Evolutionary conservation across 2,888 invertebrate genomes (phyloP).

Genomic region (Opisthograptis luteolata): DNA sequence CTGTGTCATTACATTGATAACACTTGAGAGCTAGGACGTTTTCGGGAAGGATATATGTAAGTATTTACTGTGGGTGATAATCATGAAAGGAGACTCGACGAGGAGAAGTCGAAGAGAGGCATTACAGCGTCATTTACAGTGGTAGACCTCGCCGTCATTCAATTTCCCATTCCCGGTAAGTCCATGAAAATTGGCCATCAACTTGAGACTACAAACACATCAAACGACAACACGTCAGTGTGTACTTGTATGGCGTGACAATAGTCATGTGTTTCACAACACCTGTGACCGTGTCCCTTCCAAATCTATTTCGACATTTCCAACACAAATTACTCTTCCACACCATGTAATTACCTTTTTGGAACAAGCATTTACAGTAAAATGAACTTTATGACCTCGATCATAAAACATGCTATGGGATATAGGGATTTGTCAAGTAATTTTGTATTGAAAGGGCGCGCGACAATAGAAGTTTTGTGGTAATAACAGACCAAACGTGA

Average conservation of each 20-base stretch:
- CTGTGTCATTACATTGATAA: no score
- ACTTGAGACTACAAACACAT: no score
- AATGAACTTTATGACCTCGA: slow-evolving; percentile 10
- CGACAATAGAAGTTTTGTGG: slow-evolving; percentile 23
- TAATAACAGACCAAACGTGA: slow-evolving; percentile 11
- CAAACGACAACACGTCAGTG: slow-evolving; percentile 6
- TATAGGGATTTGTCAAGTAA: slow-evolving; percentile 5
- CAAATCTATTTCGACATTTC: slow-evolving; percentile 35
- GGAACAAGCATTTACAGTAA: slow-evolving; percentile 8
- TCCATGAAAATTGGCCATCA: no score
- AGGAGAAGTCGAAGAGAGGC: no score
- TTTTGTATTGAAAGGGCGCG: slow-evolving; percentile 22
- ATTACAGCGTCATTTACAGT: no score
- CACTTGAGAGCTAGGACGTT: slow-evolving; percentile 10
- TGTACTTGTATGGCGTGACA: slow-evolving; percentile 17
- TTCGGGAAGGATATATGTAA: no score
- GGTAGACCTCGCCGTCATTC: no score
- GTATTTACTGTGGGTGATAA: no score
- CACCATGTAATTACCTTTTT: slow-evolving; percentile 31
- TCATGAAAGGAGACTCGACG: no score
- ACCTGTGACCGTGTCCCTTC: slow-evolving; percentile 35
- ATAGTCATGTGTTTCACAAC: slow-evolving; percentile 33
- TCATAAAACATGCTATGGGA: neutral
- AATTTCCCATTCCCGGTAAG: no score
- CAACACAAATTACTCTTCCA: slow-evolving; percentile 28